Base-by-base conservation (phyloP, 2,797 vertebrate species). In the Heterohyrax brucei region DNA sequence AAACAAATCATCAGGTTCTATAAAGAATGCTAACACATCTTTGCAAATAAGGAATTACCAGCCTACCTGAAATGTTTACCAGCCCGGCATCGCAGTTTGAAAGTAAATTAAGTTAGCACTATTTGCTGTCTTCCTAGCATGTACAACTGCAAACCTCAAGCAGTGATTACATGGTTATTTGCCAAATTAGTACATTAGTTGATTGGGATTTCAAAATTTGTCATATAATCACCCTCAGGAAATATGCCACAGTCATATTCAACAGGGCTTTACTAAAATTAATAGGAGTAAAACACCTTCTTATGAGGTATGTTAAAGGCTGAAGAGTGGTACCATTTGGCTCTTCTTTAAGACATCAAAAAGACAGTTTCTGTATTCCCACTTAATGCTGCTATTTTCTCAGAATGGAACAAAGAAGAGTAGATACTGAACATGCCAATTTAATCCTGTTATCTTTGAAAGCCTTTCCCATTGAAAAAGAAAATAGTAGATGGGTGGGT, bases 391-490 rank as follows among this genome's bases (percentile, higher is more conserved):
- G 7, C 21, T 28, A 12, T 84, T 68, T 92, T 92, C 77, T 89
- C 48, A 44, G 62, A 21, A 10, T 46, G 24, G 21, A 72, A 61
- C 66, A 48, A 93, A 93, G 24, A 75, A 62, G 9, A 89, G 30
- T 83, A 82, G 46, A 87, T 73, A 66, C 0, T n/a, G 22, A 70
- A 73, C 62, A 39, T 18, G 5, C 26, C 48, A 46, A 10, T 73
- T 48, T 46, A 84, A 95, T 87, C 83, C 26, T 91, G 0, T 87
- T 72, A 10, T 80, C 50, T 92, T 66, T 83, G 77, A 88, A 97
- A 83, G n/a, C 73, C 82, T 76, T 91, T 97, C 44, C 0, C 28
- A 72, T 84, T 79, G 82, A 97, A 95, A 94, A 95, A 72, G 70
- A 93, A 92, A 87, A 64, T 91, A 84, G n/a, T 95, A 76, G 85